Percentiles rank a stretch among this genome's conserved stretches.
These are phyloP conservation scores for Phrynocephalus versicolor DNA, from an alignment of 2,113 vertebrate species.

Conservation along the genomic window DNA sequence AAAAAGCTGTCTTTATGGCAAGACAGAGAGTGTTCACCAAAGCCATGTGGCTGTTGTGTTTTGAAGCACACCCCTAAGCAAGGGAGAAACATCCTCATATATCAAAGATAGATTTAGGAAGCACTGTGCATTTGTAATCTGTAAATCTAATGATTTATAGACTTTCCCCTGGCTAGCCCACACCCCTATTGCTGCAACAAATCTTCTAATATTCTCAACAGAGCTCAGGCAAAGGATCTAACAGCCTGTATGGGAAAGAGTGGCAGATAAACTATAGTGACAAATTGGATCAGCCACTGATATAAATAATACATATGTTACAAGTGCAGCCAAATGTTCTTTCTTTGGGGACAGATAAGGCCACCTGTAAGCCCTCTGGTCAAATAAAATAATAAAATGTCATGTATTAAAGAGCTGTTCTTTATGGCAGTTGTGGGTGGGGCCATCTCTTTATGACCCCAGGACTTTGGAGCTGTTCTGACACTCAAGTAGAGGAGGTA, in stretches of 20 bases:
- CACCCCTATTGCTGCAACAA: not conserved
- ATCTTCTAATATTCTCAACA: constrained; percentile 31
- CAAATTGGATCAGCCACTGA: constrained; percentile 40
- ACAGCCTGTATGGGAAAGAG: constrained; percentile 13
- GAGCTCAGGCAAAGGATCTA: not conserved
- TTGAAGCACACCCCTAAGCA: not conserved
- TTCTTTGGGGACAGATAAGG: constrained; percentile 17
- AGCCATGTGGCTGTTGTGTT: not conserved
- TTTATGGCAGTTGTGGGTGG: not conserved
- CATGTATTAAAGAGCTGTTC: constrained; percentile 29
- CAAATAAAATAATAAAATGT: constrained; percentile 44
- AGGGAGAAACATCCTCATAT: not conserved
- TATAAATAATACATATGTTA: constrained; percentile 48
- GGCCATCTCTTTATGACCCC: not conserved
- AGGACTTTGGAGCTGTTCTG: constrained; percentile 19
- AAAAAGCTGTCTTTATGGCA: not conserved
- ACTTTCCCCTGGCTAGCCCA: constrained; percentile 6
- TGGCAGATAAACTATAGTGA: constrained; percentile 36
- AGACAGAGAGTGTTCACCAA: not conserved
- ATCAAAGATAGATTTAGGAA: constrained; percentile 35
- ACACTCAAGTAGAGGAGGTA: not conserved
- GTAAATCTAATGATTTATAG: constrained; percentile 22
- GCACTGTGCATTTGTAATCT: not conserved
- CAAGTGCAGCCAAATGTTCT: constrained; percentile 24
- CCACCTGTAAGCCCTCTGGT: not conserved